phyloP scores from a whole-genome alignment of 1,140 invertebrate species.

The Pissodes strobi region DNA sequence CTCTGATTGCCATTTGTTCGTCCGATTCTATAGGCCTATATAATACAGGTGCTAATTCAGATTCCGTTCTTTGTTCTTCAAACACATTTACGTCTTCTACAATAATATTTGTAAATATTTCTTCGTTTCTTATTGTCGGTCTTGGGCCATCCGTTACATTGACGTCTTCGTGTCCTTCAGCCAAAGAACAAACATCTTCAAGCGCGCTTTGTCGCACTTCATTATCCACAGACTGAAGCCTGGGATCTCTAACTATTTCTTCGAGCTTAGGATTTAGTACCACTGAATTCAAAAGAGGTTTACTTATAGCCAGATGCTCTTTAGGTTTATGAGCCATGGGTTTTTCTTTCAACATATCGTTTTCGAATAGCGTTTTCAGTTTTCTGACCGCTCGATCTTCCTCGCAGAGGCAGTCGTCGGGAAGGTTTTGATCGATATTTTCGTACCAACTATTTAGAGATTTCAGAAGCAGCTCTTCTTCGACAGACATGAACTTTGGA shows the following conservation, averaged over 20 bases:
- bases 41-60: not conserved
- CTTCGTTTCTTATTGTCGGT: constrained; percentile 2
- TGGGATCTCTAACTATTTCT: constrained; percentile 40
- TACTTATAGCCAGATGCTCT: constrained; percentile 47
- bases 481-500: constrained; percentile 41
- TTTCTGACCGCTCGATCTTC: constrained; percentile 46
- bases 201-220: constrained; percentile 28
- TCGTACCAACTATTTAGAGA: constrained; percentile 41
- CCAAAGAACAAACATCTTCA: constrained; percentile 12
- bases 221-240: constrained; percentile 23
- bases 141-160: not conserved
- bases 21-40: constrained; percentile 21
- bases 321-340: constrained; percentile 46
- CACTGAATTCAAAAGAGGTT: constrained; percentile 48
- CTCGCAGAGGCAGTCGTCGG: constrained; percentile 41
- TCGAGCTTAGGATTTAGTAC: constrained; percentile 45
- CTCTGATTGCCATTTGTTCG: not conserved
- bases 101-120: constrained; percentile 5
- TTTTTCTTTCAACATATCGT: constrained; percentile 36
- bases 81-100: constrained; percentile 31
- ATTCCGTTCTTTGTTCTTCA: constrained; percentile 14
- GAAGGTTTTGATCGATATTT: constrained; percentile 44
- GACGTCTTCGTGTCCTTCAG: not conserved
- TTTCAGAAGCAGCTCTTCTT: constrained; percentile 44
- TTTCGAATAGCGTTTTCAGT: constrained; percentile 47